Evolutionary conservation across 2,113 vertebrate species (phyloP).

Genomic region (Pleuronectes platessa): DNA sequence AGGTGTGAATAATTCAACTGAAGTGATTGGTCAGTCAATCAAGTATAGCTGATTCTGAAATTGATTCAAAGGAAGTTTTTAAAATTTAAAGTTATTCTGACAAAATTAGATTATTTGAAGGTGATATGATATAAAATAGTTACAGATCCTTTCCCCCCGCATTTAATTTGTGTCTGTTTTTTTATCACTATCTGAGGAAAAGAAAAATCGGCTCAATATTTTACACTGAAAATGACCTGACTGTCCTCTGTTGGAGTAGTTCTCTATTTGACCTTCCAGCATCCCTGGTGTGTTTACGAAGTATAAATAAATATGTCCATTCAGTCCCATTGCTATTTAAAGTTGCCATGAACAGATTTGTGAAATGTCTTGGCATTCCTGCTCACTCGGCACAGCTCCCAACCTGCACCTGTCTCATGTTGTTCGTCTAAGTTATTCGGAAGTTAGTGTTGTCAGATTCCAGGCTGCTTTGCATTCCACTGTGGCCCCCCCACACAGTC

Average conservation of each 20-base stretch:
- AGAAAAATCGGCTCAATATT: no score
- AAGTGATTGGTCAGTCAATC: no score
- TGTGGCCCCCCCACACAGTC: not conserved
- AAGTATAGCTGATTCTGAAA: no score
- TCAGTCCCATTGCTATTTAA: conserved; percentile 61
- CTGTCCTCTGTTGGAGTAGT: not conserved
- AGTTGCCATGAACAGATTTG: conserved; percentile 66
- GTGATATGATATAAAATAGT: not conserved
- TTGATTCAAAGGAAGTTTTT: no score
- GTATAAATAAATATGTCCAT: conserved; percentile 70
- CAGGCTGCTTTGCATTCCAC: conserved; percentile 29
- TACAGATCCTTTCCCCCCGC: no score
- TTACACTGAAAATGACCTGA: not conserved
- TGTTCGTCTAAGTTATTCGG: conserved; percentile 27
- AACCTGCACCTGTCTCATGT: conserved; percentile 63
- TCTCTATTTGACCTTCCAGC: conserved; percentile 15
- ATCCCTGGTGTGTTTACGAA: conserved; percentile 55
- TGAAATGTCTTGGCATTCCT: conserved; percentile 67
- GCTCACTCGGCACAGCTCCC: conserved; percentile 54
- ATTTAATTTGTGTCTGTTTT: no score
- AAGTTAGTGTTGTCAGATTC: conserved; percentile 34
- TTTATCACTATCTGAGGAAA: no score
- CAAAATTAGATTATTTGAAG: not conserved
- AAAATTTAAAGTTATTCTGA: no score
- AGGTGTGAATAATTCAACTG: no score